These are phyloP conservation scores for Drosophila athabasca DNA, from an alignment of 1,140 invertebrate species.

Conservation along the genomic window DNA sequence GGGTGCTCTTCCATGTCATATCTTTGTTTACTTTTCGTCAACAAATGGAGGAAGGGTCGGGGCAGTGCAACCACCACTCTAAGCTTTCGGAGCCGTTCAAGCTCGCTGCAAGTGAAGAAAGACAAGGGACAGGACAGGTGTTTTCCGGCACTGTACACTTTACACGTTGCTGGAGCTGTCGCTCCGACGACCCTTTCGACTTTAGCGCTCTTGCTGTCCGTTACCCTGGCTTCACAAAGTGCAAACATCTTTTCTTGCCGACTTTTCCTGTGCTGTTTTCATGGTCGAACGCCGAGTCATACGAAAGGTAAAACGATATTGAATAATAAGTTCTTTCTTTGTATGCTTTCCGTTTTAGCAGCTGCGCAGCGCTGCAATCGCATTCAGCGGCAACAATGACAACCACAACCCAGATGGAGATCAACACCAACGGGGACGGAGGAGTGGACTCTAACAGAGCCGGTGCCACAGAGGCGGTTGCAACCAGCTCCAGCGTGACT, in stretches of 20 bases:
- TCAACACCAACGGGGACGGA: constrained; percentile 49
- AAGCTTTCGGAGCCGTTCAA: constrained; percentile 16
- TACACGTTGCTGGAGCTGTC: constrained; percentile 31
- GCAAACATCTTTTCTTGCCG: constrained; percentile 21
- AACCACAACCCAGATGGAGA: constrained; percentile 63
- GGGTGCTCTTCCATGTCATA: constrained; percentile 35
- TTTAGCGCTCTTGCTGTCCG: constrained; percentile 12
- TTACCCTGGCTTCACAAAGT: constrained; percentile 26
- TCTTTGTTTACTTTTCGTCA: constrained; percentile 74
- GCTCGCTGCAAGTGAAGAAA: constrained; percentile 1
- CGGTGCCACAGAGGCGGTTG: constrained; percentile 8
- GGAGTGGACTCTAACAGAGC: constrained; percentile 13
- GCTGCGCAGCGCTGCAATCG: constrained; percentile 3
- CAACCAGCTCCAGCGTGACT: constrained; percentile 18
- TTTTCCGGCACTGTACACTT: constrained; percentile 48
- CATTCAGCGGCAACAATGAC: constrained; percentile 55
- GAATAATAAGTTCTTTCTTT: constrained; percentile 37
- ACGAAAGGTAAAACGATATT: constrained; percentile 35
- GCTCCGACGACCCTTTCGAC: constrained; percentile 10
- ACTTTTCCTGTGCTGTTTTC: constrained; percentile 39
- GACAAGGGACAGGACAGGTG: constrained; percentile 71
- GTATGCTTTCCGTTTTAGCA: constrained; percentile 33
- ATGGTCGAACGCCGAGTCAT: constrained; percentile 57
- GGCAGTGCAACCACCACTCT: constrained; percentile 23
- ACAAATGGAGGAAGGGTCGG: constrained; percentile 57